Conservation (phyloP, 2,888 invertebrate genomes). For the Ptilodon capucinus region DNA sequence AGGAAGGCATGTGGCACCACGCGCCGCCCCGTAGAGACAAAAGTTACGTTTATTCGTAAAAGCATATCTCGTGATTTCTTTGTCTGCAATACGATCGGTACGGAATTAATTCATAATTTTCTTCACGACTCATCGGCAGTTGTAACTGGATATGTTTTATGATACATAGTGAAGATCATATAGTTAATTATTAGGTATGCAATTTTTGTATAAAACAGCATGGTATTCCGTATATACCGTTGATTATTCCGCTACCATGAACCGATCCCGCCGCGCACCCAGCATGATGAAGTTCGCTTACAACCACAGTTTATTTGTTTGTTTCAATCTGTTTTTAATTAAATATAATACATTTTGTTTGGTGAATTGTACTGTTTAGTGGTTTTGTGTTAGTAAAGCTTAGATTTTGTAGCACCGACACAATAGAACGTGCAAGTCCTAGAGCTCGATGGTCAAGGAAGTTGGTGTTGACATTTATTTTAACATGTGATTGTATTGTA, state of each 20-base stretch:
- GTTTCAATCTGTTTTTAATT: no score
- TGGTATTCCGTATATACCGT: background rate
- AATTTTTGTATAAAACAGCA: background rate
- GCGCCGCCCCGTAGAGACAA: no score
- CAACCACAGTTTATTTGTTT: background rate
- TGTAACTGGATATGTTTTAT: no score
- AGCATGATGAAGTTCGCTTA: background rate
- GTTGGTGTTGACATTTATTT: background rate
- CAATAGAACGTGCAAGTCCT: background rate
- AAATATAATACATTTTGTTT: background rate
- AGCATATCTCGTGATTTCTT: no score
- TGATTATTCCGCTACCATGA: background rate
- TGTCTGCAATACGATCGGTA: no score
- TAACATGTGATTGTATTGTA: slow-evolving; percentile 10
- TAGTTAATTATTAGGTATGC: background rate
- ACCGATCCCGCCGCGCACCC: background rate
- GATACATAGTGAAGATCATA: background rate
- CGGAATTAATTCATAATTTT: no score
- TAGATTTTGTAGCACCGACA: background rate
- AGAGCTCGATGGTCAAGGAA: background rate
- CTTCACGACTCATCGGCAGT: no score
- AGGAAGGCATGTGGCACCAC: no score
- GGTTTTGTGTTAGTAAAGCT: background rate
- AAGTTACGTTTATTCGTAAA: no score
- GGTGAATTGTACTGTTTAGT: background rate